Conservation (phyloP, 1,140 invertebrate species). For the Pseudachorutes palmiensis region DNA sequence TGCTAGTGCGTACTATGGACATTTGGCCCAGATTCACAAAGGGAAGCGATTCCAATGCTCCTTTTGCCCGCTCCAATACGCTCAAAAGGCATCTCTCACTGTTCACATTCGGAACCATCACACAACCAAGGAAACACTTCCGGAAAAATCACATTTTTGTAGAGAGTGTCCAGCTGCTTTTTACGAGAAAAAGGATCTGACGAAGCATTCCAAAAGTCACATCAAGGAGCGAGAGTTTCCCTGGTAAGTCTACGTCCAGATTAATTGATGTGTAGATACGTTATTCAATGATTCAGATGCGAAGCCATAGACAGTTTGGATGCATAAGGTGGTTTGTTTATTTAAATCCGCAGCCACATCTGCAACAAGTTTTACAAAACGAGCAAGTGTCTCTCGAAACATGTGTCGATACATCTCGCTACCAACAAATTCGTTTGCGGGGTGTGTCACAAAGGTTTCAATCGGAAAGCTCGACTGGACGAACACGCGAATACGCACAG, state of each 20-base stretch:
- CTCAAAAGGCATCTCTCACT: slow-evolving; percentile 25
- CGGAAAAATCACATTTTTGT: slow-evolving; percentile 22
- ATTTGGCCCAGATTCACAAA: slow-evolving; percentile 25
- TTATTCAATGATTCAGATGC: too few relatives aligned
- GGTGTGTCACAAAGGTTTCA: slow-evolving; percentile 23
- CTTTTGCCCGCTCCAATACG: slow-evolving; percentile 23
- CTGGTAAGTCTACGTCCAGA: too few relatives aligned
- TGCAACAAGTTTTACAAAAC: slow-evolving; percentile 31
- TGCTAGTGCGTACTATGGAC: slow-evolving; percentile 20
- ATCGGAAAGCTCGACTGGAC: slow-evolving; percentile 22
- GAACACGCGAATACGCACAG: slow-evolving; percentile 52
- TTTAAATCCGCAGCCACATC: too few relatives aligned
- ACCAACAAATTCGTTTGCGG: slow-evolving; percentile 20
- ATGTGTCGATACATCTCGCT: slow-evolving; percentile 23
- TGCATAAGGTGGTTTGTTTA: too few relatives aligned
- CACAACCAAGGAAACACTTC: background rate
- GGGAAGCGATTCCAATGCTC: slow-evolving; percentile 26
- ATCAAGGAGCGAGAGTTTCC: slow-evolving; percentile 18
- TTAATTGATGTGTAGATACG: too few relatives aligned
- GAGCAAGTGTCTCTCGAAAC: slow-evolving; percentile 14
- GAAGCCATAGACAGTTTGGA: too few relatives aligned
- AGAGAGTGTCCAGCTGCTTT: slow-evolving; percentile 26
- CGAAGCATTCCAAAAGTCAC: slow-evolving; percentile 30
- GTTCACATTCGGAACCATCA: background rate
- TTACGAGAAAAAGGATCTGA: slow-evolving; percentile 21